Evolutionary conservation across 2,113 vertebrate species (phyloP).

Genomic region (Fulica atra): DNA sequence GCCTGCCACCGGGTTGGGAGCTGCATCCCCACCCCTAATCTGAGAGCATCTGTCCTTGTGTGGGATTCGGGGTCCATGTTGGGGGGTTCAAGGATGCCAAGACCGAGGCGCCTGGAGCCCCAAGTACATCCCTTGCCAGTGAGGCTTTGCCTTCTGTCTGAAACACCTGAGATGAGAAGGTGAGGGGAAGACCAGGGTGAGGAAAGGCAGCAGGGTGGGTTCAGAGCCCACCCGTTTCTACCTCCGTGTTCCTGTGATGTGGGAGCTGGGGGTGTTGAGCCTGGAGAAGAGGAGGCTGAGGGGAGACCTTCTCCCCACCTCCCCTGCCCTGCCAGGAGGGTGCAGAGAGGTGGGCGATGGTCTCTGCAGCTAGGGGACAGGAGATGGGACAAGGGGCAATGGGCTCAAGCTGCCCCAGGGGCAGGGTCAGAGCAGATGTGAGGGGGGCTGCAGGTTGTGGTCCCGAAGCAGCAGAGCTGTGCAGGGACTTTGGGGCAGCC

Average conservation of each 20-base stretch:
- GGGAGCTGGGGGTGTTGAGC: too few relatives aligned
- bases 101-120: neutral
- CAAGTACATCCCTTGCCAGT: fast-evolving
- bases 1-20: neutral
- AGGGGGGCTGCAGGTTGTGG: too few relatives aligned
- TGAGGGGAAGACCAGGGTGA: too few relatives aligned
- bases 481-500: neutral
- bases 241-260: too few relatives aligned
- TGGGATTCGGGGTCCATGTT: fast-evolving
- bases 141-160: neutral
- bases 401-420: too few relatives aligned
- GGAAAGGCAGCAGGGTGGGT: neutral
- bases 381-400: too few relatives aligned
- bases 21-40: neutral
- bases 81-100: fast-evolving
- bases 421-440: too few relatives aligned
- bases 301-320: too few relatives aligned
- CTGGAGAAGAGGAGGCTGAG: too few relatives aligned
- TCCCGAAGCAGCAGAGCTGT: neutral
- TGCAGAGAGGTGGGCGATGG: too few relatives aligned
- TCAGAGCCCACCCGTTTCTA: neutral
- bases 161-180: fast-evolving
- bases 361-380: too few relatives aligned
- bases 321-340: too few relatives aligned
- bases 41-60: neutral